Evolutionary conservation across 2,797 vertebrate genomes (phyloP).

Genomic region (Gambusia yucatana): DNA sequence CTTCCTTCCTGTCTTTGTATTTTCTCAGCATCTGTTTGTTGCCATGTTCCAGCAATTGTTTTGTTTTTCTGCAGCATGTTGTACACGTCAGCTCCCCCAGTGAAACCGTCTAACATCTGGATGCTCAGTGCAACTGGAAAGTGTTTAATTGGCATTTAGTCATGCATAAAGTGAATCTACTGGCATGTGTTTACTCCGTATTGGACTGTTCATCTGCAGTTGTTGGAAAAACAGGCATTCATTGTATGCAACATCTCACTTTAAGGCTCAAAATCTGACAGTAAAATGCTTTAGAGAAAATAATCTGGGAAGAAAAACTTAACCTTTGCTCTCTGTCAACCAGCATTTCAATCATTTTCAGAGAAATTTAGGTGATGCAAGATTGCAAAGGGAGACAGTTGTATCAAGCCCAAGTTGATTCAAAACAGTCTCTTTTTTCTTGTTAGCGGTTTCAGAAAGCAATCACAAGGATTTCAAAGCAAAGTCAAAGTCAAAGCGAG

Average conservation of each 20-base stretch:
- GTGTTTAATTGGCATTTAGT: neutral
- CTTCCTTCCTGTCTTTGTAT: neutral
- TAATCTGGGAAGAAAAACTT: neutral
- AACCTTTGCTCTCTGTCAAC: neutral
- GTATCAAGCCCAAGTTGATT: neutral
- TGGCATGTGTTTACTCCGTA: neutral
- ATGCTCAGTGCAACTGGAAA: neutral
- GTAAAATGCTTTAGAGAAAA: neutral
- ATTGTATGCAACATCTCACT: neutral
- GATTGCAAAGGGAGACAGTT: neutral
- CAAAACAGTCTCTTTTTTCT: neutral
- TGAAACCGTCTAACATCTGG: neutral
- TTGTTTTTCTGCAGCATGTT: neutral
- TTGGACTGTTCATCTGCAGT: neutral
- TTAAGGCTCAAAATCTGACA: neutral
- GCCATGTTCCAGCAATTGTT: neutral
- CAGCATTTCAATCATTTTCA: neutral
- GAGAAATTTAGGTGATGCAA: neutral
- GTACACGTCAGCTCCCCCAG: neutral
- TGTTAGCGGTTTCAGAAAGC: neutral
- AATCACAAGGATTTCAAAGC: neutral
- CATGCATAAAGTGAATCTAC: neutral
- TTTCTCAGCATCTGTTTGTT: neutral
- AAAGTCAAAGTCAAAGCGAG: neutral
- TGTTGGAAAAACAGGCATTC: neutral